Percentiles rank a stretch among this genome's conserved stretches.
Evolutionary conservation across 2,888 invertebrate genomes (phyloP).

Genomic region (Macrosoma leucophasiata): DNA sequence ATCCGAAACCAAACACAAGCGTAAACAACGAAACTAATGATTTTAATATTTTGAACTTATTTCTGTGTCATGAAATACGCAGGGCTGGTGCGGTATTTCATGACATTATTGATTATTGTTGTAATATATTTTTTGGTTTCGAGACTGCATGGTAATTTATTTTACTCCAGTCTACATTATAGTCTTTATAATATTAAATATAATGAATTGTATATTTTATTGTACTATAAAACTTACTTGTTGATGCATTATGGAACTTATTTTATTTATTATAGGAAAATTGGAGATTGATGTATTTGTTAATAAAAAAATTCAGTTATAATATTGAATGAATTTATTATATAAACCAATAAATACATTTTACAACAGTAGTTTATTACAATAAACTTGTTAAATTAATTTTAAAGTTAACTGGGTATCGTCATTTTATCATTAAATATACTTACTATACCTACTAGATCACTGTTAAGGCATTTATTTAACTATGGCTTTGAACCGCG

Average conservation of each 20-base stretch:
- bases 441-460: conserved; percentile 32
- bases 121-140: too few relatives aligned
- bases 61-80: conserved; percentile 33
- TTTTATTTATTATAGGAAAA: too few relatives aligned
- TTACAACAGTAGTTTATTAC: conserved; percentile 66
- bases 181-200: too few relatives aligned
- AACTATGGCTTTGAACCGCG: conserved; percentile 9
- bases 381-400: conserved; percentile 44
- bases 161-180: too few relatives aligned
- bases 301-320: conserved; percentile 11
- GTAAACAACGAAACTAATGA: conserved; percentile 20
- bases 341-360: conserved; percentile 74
- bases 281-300: too few relatives aligned
- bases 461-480: conserved; percentile 47
- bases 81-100: conserved; percentile 56
- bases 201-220: too few relatives aligned
- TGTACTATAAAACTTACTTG: too few relatives aligned
- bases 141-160: too few relatives aligned
- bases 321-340: conserved; percentile 60
- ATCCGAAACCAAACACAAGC: conserved; percentile 25
- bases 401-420: conserved; percentile 39
- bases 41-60: conserved; percentile 7
- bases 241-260: too few relatives aligned
- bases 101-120: too few relatives aligned
- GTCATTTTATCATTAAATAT: conserved; percentile 28